Percentiles rank a stretch among this genome's conserved stretches.
These are phyloP conservation scores for Netta rufina DNA, from an alignment of 2,797 vertebrate genomes.

Conservation along the genomic window DNA sequence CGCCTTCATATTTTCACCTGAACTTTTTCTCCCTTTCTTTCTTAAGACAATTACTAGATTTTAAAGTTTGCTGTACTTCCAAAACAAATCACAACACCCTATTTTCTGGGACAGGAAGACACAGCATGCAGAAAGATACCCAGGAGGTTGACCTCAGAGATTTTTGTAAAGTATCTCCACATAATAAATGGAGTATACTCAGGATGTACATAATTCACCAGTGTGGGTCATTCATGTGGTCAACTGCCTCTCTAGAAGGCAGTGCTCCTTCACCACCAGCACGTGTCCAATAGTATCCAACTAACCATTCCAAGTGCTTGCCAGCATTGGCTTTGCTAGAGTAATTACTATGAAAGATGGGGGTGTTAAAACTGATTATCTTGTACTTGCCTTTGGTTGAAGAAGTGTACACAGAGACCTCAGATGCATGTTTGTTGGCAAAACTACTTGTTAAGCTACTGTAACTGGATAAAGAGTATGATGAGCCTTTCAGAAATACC, in stretches of 20 bases:
- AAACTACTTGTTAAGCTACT: not conserved
- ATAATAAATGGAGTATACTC: rapidly evolving
- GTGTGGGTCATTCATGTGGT: not conserved
- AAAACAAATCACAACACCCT: not conserved
- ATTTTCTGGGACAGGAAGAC: not conserved
- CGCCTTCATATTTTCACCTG: not conserved
- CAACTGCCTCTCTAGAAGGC: not conserved
- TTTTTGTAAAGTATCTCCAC: not conserved
- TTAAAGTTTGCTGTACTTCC: not conserved
- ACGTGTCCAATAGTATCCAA: not conserved
- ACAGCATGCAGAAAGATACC: not conserved
- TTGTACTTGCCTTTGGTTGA: not conserved
- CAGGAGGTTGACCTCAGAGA: not conserved
- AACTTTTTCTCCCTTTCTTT: not conserved
- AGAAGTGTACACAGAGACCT: not conserved
- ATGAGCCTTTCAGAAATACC: not conserved
- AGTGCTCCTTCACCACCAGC: not conserved
- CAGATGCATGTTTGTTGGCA: no score
- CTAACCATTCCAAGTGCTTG: not conserved
- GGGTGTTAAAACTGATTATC: not conserved
- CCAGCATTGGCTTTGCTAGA: not conserved
- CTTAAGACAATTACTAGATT: not conserved
- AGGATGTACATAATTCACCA: not conserved
- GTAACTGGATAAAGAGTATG: not conserved
- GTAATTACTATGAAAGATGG: not conserved